Percentiles rank a stretch among this genome's conserved stretches.
These are phyloP conservation scores for Helicoverpa assulta DNA, from an alignment of 2,888 invertebrate genomes.

Conservation along the genomic window DNA sequence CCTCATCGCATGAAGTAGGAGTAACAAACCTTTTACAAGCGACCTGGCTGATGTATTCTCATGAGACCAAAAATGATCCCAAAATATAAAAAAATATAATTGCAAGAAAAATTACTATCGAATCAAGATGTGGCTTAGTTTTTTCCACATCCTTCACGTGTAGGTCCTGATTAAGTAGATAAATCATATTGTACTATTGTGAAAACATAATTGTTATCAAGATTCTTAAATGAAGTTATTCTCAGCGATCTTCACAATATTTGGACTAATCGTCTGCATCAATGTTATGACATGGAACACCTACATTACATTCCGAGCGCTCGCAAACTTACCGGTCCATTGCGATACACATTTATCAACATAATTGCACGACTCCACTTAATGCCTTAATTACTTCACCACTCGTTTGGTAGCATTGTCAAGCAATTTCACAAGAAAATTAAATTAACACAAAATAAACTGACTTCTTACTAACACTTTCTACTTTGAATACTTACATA, in stretches of 20 bases:
- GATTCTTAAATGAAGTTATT: not conserved
- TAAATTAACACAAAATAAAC: conserved; percentile 35
- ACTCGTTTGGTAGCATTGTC: conserved; percentile 33
- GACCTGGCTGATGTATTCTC: not conserved
- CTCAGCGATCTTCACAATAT: not conserved
- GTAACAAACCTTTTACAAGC: not conserved
- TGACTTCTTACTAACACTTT: conserved; percentile 36
- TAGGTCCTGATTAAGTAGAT: too few relatives aligned
- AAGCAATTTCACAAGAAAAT: conserved; percentile 40
- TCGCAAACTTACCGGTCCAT: conserved; percentile 28
- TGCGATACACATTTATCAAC: conserved; percentile 42
- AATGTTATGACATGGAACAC: conserved; percentile 15
- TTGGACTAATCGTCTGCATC: not conserved
- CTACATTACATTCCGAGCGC: not conserved
- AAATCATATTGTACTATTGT: too few relatives aligned
- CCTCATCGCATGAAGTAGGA: conserved; percentile 6
- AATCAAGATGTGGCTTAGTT: too few relatives aligned
- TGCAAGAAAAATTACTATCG: too few relatives aligned
- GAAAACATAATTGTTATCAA: too few relatives aligned
- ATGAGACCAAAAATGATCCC: not conserved
- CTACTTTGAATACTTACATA: conserved; percentile 41
- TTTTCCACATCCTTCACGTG: too few relatives aligned
- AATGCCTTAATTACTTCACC: conserved; percentile 42
- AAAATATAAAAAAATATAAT: too few relatives aligned
- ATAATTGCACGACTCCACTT: conserved; percentile 20